Conservation (phyloP, 1,140 invertebrate species). For the Bombus ignitus region DNA sequence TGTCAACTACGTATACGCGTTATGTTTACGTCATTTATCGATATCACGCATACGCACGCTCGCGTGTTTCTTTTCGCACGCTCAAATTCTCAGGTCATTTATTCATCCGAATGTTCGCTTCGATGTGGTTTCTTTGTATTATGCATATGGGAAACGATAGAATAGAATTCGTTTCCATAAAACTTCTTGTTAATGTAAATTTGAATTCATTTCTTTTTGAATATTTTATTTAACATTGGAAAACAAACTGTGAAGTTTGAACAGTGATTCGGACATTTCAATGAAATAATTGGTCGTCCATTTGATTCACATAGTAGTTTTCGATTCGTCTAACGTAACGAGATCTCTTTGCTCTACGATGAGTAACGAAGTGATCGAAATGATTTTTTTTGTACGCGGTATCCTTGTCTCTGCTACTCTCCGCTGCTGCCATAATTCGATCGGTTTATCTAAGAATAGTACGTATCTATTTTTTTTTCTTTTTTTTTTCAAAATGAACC, state of each 20-base stretch:
- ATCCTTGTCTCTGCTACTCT: constrained; percentile 11
- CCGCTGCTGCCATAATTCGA: background rate
- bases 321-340: constrained; percentile 18
- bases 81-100: background rate
- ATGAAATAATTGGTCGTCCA: background rate
- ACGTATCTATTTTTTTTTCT: no score
- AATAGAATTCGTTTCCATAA: background rate
- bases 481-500: no score
- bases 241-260: background rate
- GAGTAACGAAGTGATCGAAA: constrained; percentile 18
- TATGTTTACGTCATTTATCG: background rate
- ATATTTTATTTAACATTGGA: background rate
- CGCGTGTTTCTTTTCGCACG: background rate
- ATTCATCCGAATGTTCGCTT: background rate
- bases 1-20: background rate
- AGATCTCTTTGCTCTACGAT: constrained; percentile 1
- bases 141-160: no score
- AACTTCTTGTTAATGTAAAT: background rate
- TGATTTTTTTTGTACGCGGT: background rate
- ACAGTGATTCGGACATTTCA: background rate
- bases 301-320: background rate
- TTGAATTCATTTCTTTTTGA: background rate
- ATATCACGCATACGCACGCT: background rate
- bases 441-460: background rate
- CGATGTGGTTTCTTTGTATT: background rate